These are phyloP conservation scores for Asteroscopus sphinx DNA, from an alignment of 2,888 invertebrate genomes.

Conservation along the genomic window DNA sequence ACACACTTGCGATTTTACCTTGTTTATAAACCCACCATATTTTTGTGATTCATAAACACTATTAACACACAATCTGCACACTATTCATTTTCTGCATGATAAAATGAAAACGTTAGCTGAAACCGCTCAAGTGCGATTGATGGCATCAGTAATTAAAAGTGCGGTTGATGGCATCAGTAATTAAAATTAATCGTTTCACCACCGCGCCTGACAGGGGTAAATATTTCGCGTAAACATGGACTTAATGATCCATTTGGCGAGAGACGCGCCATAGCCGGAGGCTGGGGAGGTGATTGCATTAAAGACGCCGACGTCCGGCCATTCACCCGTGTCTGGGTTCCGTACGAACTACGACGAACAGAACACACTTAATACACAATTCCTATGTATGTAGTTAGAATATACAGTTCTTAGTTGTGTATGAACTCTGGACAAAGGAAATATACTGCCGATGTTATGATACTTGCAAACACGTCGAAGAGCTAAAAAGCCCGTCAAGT, in stretches of 20 bases:
- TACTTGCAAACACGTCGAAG: not conserved
- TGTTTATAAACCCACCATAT: not conserved
- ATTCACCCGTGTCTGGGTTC: conserved; percentile 52
- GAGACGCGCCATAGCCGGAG: conserved; percentile 34
- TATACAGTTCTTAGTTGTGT: not conserved
- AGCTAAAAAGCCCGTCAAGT: not conserved
- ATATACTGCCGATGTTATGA: not conserved
- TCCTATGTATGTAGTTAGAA: not conserved
- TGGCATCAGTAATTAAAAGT: conserved; percentile 36
- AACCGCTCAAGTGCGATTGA: conserved; percentile 5
- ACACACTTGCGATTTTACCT: too few species aligned
- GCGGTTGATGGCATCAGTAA: conserved; percentile 27
- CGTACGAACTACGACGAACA: conserved; percentile 10
- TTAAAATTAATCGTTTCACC: conserved; percentile 27
- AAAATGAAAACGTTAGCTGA: conserved; percentile 13
- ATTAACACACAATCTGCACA: not conserved
- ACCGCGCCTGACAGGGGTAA: conserved; percentile 19
- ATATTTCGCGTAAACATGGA: conserved; percentile 25
- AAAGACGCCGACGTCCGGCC: conserved; percentile 61
- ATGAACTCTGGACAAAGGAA: conserved; percentile 6
- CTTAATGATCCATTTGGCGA: conserved; percentile 40
- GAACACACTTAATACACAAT: conserved; percentile 10
- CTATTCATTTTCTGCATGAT: conserved; percentile 18
- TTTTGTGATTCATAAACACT: not conserved
- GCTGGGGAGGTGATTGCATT: conserved; percentile 53